Evolutionary conservation across 2,113 vertebrate species (phyloP), one percentile per base, ranked within the genome.

Genomic region (Microcebus tavaratra): DNA sequence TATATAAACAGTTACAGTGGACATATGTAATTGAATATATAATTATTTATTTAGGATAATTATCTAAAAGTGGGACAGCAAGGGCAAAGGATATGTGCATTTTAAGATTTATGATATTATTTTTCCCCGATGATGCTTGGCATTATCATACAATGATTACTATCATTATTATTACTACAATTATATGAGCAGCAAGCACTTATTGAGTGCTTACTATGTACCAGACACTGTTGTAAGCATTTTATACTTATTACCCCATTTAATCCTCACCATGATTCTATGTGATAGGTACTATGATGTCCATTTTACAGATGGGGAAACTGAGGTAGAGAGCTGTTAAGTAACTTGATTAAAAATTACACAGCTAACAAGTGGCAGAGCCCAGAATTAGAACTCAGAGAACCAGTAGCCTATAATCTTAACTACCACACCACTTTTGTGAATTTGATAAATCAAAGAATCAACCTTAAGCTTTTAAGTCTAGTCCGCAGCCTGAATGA

Each of bases 291-390:
- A 55, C 42, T 70, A 72, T 88, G 72, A 81, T 80, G 18, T 5
- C 68, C 20, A 92, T 92, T 96, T 97, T 87, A 87, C 42, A 88
- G 42, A 73, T 59, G 25, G 6, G 9, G 17, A 92, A 97, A 87
- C 6, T 15, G 34, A 90, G 39, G 20, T 61, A 91, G 39, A 70
- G 25, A 53, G 34, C 76, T 53, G 31, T 79, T 88, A 89, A 68
- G 25, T 61, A 90, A 94, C 14, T 39, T 42, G 67, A 65, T 68
- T 91, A 78, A 94, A 73, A 86, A 18, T 87, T 94, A 67, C 72
- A 59, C 27, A 42, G 6, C 14, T 79, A 90, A 36, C 53, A 90
- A 90, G 31, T 68, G 70, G 11, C 12, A 65, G 48, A 21, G 31
- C 87, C 21, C 61, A 95, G 48, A 90, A 79, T 73, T 73, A 96